Percentiles rank a stretch among this genome's conserved stretches.
Conservation (phyloP, 1,140 invertebrate genomes). For the Drosophila cardini region DNA sequence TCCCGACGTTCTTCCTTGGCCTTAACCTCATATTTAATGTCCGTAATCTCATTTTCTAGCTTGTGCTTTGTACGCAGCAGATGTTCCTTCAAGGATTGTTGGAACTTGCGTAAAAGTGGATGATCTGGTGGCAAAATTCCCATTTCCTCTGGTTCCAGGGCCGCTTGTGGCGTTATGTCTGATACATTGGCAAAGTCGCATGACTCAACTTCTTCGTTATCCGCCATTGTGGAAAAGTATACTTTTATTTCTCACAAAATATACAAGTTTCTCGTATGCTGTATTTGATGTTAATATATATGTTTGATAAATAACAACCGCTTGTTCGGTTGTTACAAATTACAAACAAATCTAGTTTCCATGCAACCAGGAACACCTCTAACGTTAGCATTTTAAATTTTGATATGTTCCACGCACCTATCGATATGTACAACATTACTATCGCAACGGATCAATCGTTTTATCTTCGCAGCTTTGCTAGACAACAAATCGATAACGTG, state of each 20-base stretch:
- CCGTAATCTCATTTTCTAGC: slow-evolving; percentile 86
- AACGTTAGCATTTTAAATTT: too few relatives aligned
- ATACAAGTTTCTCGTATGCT: slow-evolving; percentile 14
- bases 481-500: not conserved
- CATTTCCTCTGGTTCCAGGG: slow-evolving; percentile 58
- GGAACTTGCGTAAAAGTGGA: slow-evolving; percentile 88
- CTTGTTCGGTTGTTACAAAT: slow-evolving; percentile 19
- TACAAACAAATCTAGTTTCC: not conserved
- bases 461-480: too few relatives aligned
- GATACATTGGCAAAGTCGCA: slow-evolving; percentile 58
- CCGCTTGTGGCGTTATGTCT: slow-evolving; percentile 4
- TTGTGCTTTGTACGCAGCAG: slow-evolving; percentile 86
- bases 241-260: slow-evolving; percentile 12
- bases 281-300: slow-evolving; percentile 2
- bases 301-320: slow-evolving; percentile 20
- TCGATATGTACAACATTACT: too few relatives aligned
- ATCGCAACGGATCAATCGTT: too few relatives aligned
- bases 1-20: slow-evolving; percentile 84
- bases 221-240: slow-evolving; percentile 31
- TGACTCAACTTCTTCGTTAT: slow-evolving; percentile 43
- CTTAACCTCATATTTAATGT: slow-evolving; percentile 86
- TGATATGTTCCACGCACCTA: too few relatives aligned
- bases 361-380: not conserved
- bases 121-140: slow-evolving; percentile 86
- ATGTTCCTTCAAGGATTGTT: slow-evolving; percentile 87